Percentiles rank a stretch among this genome's conserved stretches.
phyloP scores from a whole-genome alignment of 2,113 vertebrate species.

The Mesoclemmys tuberculata region DNA sequence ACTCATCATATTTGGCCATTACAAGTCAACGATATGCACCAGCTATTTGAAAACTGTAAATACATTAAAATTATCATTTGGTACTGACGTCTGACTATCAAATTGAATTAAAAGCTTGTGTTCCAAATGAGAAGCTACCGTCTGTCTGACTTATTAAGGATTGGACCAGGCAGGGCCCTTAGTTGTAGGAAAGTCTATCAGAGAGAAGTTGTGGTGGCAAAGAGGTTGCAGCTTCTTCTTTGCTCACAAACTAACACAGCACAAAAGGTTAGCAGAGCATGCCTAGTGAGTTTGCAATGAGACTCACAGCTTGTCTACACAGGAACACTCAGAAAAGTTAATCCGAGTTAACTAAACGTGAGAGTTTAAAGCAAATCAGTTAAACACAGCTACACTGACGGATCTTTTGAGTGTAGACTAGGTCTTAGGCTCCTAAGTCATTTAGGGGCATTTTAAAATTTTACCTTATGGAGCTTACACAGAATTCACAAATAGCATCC shows the following conservation, averaged over 20 bases:
- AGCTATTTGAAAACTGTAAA: conserved; percentile 59
- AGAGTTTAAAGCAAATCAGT: not conserved
- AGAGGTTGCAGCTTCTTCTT: not conserved
- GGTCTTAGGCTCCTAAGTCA: not conserved
- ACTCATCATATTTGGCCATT: conserved; percentile 10
- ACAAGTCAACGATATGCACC: conserved; percentile 22
- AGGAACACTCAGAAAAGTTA: not conserved
- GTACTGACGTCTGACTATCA: conserved; percentile 47
- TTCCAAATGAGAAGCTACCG: conserved; percentile 33
- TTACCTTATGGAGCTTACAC: not conserved
- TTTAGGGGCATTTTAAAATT: not conserved
- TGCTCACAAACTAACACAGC: not conserved
- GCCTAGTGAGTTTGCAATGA: not conserved
- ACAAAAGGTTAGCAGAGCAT: not conserved
- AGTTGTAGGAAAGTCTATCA: not conserved
- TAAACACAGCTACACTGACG: not conserved
- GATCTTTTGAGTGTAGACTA: not conserved
- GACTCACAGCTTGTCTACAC: not conserved
- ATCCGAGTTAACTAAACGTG: not conserved
- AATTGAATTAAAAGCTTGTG: conserved; percentile 42
- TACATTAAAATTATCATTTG: conserved; percentile 55
- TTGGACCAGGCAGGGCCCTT: not conserved
- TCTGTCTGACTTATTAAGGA: conserved; percentile 39
- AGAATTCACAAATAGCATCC: not conserved
- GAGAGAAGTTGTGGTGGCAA: not conserved